Base-by-base conservation (phyloP, 2,113 vertebrate species). In the Mastomys coucha region DNA sequence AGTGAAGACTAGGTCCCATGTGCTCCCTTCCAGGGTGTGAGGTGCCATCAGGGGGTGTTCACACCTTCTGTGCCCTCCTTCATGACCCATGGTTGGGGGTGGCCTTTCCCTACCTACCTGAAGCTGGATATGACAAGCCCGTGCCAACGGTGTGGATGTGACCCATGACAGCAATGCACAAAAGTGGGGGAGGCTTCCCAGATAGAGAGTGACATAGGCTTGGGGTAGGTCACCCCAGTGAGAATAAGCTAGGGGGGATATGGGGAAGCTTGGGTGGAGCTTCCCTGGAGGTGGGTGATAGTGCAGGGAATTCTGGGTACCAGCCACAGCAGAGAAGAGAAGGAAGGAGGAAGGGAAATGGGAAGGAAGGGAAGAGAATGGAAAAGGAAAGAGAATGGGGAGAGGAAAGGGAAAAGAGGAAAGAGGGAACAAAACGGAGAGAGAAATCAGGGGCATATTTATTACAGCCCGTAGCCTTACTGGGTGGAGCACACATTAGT, bases 11-110 rank as follows among this genome's bases (percentile, higher is more conserved):
- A 2, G 20, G 82, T 53, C 82, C n/a, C 72, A 85, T 65, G 39
- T 4, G 17, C 45, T 33, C 3, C 36, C 72, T n/a, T 33, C 42
- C 51, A n/a, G 67, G 36, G 51, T 20, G 76, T 36, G 51, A 28
- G 31, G 22, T 10, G 2, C n/a, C 4, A 1, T 16, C 36, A 36
- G 72, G 4, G 45, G 11, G 14, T 0, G 0, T 8, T 63, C 51
- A 2, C 33, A 12, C 3, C 45, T 26, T 85, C 42, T n/a, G 11
- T 53, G 24, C 76, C 56, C 28, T 45, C 45, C 56, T 76, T 51
- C 45, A 19, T 56, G 7, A 10, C 5, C 2, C 31, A 9, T 0
- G 10, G 20, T 26, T 11, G 20, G 58, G 9, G n/a, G 70, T 12
- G 45, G 70, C 39, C 2, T 78, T 78, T 81, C 36, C 36, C 69